These are phyloP conservation scores for Alouatta palliata DNA, from an alignment of 2,113 vertebrate genomes.

Conservation along the genomic window DNA sequence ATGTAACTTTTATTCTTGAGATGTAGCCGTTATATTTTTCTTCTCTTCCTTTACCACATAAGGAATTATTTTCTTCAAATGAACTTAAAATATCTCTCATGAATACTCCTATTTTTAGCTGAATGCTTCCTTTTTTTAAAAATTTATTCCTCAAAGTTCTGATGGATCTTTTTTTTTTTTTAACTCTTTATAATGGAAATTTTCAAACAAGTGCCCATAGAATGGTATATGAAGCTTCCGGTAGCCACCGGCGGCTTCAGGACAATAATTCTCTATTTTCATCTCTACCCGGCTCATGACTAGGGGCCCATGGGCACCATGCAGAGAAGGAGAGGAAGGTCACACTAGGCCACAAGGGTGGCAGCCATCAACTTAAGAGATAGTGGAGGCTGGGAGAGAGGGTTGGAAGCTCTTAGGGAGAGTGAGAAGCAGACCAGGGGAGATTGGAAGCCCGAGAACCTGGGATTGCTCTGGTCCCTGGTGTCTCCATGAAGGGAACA, in stretches of 20 bases:
- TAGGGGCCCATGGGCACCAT: not conserved
- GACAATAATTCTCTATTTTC: not conserved
- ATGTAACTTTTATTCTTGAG: conserved; percentile 44
- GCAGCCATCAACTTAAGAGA: not conserved
- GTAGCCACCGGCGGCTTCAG: not conserved
- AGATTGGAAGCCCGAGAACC: not conserved
- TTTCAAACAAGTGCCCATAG: not conserved
- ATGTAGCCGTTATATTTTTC: conserved; percentile 33
- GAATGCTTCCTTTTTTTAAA: conserved; percentile 45
- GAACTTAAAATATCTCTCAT: conserved; percentile 66
- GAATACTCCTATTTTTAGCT: conserved; percentile 71
- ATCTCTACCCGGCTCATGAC: not conserved
- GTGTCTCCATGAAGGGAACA: not conserved
- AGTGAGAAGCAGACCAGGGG: not conserved
- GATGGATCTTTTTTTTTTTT: not conserved
- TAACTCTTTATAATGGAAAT: conserved; percentile 14
- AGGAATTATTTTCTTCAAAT: conserved; percentile 67
- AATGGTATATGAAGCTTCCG: not conserved
- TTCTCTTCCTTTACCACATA: conserved; percentile 29
- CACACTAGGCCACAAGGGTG: not conserved
- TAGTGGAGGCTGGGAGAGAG: not conserved
- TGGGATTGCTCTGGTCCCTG: not conserved
- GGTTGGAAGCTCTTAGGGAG: too few species aligned
- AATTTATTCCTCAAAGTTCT: conserved; percentile 19
- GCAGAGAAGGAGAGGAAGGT: not conserved